These are phyloP conservation scores for Drosophila neonasuta DNA, from an alignment of 2,888 invertebrate species.

Conservation along the genomic window DNA sequence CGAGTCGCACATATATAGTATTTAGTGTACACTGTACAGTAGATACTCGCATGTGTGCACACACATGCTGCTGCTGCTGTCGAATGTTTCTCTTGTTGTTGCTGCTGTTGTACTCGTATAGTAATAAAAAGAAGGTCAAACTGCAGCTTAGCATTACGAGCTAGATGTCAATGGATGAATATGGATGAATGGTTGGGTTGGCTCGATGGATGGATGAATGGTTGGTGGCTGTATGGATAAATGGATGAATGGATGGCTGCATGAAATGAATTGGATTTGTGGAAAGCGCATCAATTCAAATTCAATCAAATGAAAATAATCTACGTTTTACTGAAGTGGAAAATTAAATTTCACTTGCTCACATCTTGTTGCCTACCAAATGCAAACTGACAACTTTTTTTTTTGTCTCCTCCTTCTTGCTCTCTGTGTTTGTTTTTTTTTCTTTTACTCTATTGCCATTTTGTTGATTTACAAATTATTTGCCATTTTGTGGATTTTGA, in stretches of 20 bases:
- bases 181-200: slow-evolving; percentile 14
- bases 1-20: slow-evolving; percentile 9
- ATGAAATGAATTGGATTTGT: slow-evolving; percentile 37
- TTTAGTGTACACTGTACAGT: slow-evolving; percentile 8
- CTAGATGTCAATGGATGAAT: slow-evolving; percentile 21
- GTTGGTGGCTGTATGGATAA: slow-evolving; percentile 5
- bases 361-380: slow-evolving; percentile 21
- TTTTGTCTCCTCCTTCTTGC: slow-evolving; percentile 6
- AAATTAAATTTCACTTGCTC: slow-evolving; percentile 48
- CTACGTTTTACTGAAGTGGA: slow-evolving; percentile 43
- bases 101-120: slow-evolving; percentile 2
- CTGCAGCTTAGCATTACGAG: slow-evolving; percentile 36
- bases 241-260: slow-evolving; percentile 21
- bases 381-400: slow-evolving; percentile 12
- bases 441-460: background rate
- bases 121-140: slow-evolving; percentile 49
- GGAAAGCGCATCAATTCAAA: slow-evolving; percentile 50
- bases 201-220: slow-evolving; percentile 9
- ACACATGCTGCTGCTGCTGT: slow-evolving; percentile 1
- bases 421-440: background rate
- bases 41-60: slow-evolving; percentile 16
- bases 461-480: slow-evolving; percentile 31
- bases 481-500: background rate
- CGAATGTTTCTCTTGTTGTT: slow-evolving; percentile 10
- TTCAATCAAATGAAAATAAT: slow-evolving; percentile 63